A percentile compares a stretch with the other conserved stretches of the same genome.
Evolutionary conservation across 2,888 invertebrate species (phyloP).

Genomic region (Agrotis puta): DNA sequence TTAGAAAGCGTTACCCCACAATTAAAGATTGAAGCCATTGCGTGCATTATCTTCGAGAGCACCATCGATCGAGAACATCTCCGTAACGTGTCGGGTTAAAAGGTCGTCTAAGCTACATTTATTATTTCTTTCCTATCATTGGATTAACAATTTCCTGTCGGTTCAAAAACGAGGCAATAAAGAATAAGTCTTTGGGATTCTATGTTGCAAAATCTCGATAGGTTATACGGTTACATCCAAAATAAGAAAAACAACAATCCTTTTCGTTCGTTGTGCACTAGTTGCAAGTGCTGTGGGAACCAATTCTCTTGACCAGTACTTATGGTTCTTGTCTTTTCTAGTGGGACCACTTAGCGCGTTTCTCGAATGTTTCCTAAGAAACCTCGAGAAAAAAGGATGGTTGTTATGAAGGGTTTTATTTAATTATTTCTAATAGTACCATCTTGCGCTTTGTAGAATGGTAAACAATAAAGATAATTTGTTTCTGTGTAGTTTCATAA

Average conservation of each 20-base stretch:
- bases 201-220: slow-evolving; percentile 26
- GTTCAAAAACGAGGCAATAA: slow-evolving; percentile 23
- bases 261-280: slow-evolving; percentile 42
- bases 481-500: slow-evolving; percentile 23
- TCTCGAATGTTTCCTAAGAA: slow-evolving; percentile 44
- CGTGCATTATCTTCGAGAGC: slow-evolving; percentile 66
- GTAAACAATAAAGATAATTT: slow-evolving; percentile 11
- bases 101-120: slow-evolving; percentile 62
- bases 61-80: slow-evolving; percentile 66
- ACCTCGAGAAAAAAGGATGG: slow-evolving; percentile 25
- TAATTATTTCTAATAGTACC: slow-evolving; percentile 39
- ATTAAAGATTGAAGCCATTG: slow-evolving; percentile 60
- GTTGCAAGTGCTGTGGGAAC: slow-evolving; percentile 53
- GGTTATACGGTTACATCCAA: slow-evolving; percentile 2
- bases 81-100: slow-evolving; percentile 75
- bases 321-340: slow-evolving; percentile 43
- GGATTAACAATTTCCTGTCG: slow-evolving; percentile 23
- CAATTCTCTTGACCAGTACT: slow-evolving; percentile 53
- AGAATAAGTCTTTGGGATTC: slow-evolving; percentile 6
- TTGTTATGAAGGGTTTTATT: slow-evolving; percentile 28
- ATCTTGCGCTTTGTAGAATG: slow-evolving; percentile 32
- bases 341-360: slow-evolving; percentile 40
- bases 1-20: slow-evolving; percentile 66
- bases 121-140: slow-evolving; percentile 40
- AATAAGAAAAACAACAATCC: slow-evolving; percentile 40